Base-by-base conservation (phyloP, 2,888 invertebrate species). In the Mycalesis mineus region DNA sequence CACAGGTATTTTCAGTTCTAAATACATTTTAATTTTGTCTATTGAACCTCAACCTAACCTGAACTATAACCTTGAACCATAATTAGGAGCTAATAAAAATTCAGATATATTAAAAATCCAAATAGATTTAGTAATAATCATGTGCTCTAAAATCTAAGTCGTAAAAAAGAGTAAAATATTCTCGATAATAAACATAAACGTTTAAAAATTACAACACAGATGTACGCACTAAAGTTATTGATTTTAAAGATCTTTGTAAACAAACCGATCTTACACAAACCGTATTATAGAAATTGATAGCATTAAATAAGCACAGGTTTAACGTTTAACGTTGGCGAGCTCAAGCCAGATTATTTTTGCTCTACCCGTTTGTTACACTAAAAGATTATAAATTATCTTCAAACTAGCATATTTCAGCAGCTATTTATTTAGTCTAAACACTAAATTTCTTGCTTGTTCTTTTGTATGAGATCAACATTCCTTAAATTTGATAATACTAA, bases 221-320 rank as follows among this genome's bases (percentile, higher is more conserved):
- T 14, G 49, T 49, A 37, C 22, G 22, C n/a, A 17, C n/a, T 49
- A 37, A 49, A 37, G n/a, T 13, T 49, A 49, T 49, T 37, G 49
- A 49, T 49, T 49, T 49, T 17, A 37, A n/a, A 22, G 49, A 37
- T 49, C 22, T 36, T 17, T n/a, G 22, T 49, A 37, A 49, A 49
- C 49, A 49, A 37, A 36, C 15, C 7, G 49, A 49, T 22, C n/a
- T 37, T 37, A 36, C 33, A 48, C 37, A 37, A 48, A 37, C 47
- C 33, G 33, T 48, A 17, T 33, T 17, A 48, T 29, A 44, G 11
- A 13, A 44, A 44, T 28, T 44, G 22, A 41, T 22, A 17, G n/a
- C 8, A 28, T 13, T 44, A 13, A 28, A 29, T 44, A 44, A 13
- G 13, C 44, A 44, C 7, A 44, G 44, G 44, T 22, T 41, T 41